Percentiles rank a stretch among this genome's conserved stretches.
phyloP scores from a whole-genome alignment of 2,113 vertebrate species.

The Solea solea region DNA sequence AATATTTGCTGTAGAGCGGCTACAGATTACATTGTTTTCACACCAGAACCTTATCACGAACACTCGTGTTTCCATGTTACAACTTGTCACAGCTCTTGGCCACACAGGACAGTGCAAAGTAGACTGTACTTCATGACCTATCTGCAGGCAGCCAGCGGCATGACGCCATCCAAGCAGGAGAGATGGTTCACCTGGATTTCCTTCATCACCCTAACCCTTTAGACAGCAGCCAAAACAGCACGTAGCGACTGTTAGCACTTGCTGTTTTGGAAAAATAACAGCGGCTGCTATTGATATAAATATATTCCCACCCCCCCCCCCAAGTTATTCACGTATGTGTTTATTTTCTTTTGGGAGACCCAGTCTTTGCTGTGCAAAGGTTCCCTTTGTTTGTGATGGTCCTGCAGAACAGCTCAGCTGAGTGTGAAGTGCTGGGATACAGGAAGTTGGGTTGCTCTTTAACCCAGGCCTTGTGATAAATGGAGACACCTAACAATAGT shows the following conservation, averaged over 20 bases:
- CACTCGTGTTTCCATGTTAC: constrained; percentile 8
- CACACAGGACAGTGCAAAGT: constrained; percentile 30
- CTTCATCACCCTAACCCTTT: constrained; percentile 69
- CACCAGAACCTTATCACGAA: constrained; percentile 1
- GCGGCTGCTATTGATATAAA: constrained; percentile 77
- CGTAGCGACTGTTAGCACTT: constrained; percentile 69
- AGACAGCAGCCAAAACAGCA: constrained; percentile 70
- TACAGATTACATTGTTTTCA: constrained; percentile 3
- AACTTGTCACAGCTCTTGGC: constrained; percentile 30
- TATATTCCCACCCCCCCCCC: constrained; percentile 74
- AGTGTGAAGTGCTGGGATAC: constrained; percentile 82
- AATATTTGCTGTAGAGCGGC: background rate
- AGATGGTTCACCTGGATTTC: constrained; percentile 80
- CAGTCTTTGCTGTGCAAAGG: constrained; percentile 77
- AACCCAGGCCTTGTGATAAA: constrained; percentile 90
- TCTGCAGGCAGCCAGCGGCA: constrained; percentile 57
- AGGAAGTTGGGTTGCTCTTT: constrained; percentile 87
- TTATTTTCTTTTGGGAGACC: constrained; percentile 68
- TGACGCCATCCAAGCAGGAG: constrained; percentile 63
- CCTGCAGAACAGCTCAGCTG: constrained; percentile 81
- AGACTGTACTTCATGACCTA: constrained; percentile 39
- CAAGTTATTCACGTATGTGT: constrained; percentile 75
- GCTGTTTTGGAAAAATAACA: constrained; percentile 77
- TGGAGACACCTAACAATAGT: constrained; percentile 95
- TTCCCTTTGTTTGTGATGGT: constrained; percentile 81